A percentile compares a stretch with the other conserved stretches of the same genome.
Conservation (phyloP, 2,113 vertebrate genomes). For the Ceyx melanurus region DNA sequence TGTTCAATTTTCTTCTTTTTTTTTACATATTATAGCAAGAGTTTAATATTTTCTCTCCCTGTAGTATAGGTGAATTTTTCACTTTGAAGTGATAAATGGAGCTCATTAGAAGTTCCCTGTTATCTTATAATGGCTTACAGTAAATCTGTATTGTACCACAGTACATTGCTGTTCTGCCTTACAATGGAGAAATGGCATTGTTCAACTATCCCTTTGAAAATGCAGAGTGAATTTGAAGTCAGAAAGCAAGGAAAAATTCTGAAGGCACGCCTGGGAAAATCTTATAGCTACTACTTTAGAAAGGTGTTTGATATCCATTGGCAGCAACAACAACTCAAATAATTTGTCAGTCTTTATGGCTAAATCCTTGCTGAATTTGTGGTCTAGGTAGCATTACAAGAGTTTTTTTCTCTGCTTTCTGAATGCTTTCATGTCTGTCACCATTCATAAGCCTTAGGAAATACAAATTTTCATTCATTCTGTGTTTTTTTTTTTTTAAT, state of each 20-base stretch:
- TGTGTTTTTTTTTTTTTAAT: not conserved
- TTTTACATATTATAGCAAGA: not conserved
- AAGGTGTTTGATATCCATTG: not conserved
- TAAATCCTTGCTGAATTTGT: not conserved
- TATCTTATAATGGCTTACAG: not conserved
- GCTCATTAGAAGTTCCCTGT: not conserved
- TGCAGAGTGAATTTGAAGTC: not conserved
- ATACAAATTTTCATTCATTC: not conserved
- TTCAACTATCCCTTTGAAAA: not conserved
- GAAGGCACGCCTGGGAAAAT: not conserved
- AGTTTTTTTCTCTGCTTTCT: not conserved
- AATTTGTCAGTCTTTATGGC: not conserved
- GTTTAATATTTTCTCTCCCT: not conserved
- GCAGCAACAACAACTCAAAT: not conserved
- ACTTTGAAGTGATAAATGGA: conserved; percentile 22
- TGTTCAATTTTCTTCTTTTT: not conserved
- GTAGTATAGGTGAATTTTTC: not conserved
- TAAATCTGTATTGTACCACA: conserved; percentile 1
- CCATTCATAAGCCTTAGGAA: not conserved
- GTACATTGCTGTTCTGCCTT: not conserved
- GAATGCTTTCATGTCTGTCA: not conserved
- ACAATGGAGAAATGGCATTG: not conserved
- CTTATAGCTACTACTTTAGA: not conserved
- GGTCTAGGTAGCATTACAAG: not conserved
- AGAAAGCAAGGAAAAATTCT: not conserved